Evolutionary conservation across 2,113 vertebrate genomes (phyloP).

Genomic region (Myiagra hebetior): DNA sequence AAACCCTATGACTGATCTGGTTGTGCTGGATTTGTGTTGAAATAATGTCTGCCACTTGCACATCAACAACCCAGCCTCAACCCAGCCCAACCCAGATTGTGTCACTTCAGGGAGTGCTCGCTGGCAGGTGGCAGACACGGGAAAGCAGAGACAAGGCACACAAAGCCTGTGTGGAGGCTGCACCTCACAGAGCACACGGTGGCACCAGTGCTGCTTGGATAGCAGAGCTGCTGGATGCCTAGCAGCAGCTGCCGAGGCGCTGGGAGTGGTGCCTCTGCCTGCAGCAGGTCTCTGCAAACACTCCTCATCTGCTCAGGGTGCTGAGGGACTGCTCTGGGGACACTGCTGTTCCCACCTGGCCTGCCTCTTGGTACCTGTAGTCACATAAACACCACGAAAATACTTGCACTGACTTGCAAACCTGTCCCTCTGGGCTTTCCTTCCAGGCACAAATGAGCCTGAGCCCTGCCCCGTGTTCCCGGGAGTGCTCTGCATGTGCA

Average conservation of each 20-base stretch:
- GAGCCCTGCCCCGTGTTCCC: background rate
- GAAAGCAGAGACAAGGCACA: background rate
- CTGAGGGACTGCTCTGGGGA: background rate
- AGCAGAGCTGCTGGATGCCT: background rate
- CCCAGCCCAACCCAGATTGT: background rate
- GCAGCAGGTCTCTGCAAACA: background rate
- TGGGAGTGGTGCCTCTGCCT: background rate
- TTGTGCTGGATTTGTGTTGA: background rate
- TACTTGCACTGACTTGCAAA: background rate
- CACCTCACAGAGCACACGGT: background rate
- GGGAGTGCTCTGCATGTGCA: rapidly evolving
- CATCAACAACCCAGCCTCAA: background rate
- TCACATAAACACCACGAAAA: background rate
- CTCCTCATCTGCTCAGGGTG: background rate
- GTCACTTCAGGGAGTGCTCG: rapidly evolving
- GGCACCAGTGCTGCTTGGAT: background rate
- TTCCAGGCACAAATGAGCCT: rapidly evolving
- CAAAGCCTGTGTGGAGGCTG: background rate
- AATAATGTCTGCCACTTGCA: background rate
- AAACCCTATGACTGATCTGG: background rate
- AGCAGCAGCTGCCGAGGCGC: background rate
- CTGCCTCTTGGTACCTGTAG: background rate
- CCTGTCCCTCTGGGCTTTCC: background rate
- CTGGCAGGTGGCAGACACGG: background rate
- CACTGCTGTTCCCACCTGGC: background rate